A percentile compares a stretch with the other conserved stretches of the same genome.
Evolutionary conservation across 2,113 vertebrate genomes (phyloP).

Genomic region (Chrysochloris asiatica): DNA sequence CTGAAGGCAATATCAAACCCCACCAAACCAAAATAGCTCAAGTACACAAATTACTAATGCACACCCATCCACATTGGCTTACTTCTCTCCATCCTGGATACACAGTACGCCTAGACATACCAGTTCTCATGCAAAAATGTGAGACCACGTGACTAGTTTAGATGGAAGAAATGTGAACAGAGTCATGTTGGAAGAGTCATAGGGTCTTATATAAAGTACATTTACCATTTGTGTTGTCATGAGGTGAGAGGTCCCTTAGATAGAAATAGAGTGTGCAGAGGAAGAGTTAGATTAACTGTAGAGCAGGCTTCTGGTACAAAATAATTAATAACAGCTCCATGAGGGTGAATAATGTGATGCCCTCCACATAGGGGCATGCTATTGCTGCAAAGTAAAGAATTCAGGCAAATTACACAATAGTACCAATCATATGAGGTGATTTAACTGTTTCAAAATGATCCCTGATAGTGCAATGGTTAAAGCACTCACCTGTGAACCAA

Average conservation of each 20-base stretch:
- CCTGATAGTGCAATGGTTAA: not conserved
- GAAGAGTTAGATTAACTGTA: not conserved
- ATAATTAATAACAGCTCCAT: not conserved
- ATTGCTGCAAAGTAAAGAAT: not conserved
- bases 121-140: not conserved
- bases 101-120: not conserved
- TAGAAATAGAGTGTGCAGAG: not conserved
- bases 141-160: not conserved
- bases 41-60: not conserved
- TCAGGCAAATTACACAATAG: not conserved
- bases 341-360: fast-evolving
- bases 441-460: not conserved
- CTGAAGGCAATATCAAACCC: not conserved
- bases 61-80: not conserved
- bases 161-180: not conserved
- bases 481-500: not conserved
- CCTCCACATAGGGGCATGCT: not conserved
- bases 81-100: not conserved
- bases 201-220: not conserved
- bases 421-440: not conserved
- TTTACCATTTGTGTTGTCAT: not conserved
- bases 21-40: not conserved
- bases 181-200: not conserved
- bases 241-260: not conserved
- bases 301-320: not conserved